Evolutionary conservation across 2,888 invertebrate genomes (phyloP).

Genomic region (Acronicta aceris): DNA sequence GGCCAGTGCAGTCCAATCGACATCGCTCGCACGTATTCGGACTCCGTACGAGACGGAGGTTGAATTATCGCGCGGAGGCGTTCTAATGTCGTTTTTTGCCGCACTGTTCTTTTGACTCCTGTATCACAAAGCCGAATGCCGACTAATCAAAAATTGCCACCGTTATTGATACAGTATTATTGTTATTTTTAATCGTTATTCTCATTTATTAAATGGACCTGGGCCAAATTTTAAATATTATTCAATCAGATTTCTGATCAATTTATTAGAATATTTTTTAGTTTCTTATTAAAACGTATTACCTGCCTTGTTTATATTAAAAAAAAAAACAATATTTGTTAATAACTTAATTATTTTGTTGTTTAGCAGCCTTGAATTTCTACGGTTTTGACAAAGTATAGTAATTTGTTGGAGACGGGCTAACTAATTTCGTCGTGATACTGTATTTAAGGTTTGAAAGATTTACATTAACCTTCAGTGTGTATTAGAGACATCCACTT

Average conservation of each 20-base stretch:
- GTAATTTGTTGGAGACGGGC: constrained; percentile 8
- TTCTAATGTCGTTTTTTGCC: constrained; percentile 77
- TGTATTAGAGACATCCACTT: background rate
- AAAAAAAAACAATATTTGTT: background rate
- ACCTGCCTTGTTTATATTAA: no score
- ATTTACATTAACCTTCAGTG: constrained; percentile 7
- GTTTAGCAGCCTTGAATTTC: constrained; percentile 6
- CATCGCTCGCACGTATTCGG: constrained; percentile 50
- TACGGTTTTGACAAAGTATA: constrained; percentile 19
- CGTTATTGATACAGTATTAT: constrained; percentile 18
- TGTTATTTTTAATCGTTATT: background rate
- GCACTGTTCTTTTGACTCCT: constrained; percentile 24
- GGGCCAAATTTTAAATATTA: no score
- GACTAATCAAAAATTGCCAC: constrained; percentile 31
- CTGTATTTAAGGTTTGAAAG: constrained; percentile 9
- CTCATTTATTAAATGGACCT: constrained; percentile 2
- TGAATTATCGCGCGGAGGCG: constrained; percentile 73
- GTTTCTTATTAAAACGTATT: no score
- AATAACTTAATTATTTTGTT: constrained; percentile 2
- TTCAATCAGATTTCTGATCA: no score
- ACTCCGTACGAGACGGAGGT: constrained; percentile 71
- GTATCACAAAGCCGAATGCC: constrained; percentile 5
- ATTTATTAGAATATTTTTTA: no score
- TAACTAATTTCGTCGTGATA: constrained; percentile 2
- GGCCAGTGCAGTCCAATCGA: constrained; percentile 69